Evolutionary conservation across 2,113 vertebrate genomes (phyloP), one percentile per base, ranked within the genome.

Genomic region (Bolborhynchus lineola): DNA sequence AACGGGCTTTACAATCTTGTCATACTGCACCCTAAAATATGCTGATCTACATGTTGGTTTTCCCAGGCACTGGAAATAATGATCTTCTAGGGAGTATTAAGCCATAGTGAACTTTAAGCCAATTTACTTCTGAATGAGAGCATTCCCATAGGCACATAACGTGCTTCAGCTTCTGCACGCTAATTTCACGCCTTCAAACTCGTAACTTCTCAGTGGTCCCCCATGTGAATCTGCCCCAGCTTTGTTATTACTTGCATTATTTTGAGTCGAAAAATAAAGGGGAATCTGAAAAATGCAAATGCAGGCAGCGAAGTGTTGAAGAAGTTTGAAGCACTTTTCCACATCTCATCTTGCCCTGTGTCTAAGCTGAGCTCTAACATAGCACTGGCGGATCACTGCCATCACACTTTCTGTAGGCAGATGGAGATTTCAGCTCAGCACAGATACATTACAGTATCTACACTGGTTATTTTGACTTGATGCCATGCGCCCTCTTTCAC

Each of bases 51-150:
- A 57, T 64, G 52, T 29, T 68, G 21, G 6, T 81, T 88, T 92
- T 76, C 35, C 46, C 42, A 67, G 72, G 55, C 3, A 3, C 42
- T 71, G 55, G 70, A 91, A 88, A 71, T 90, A 81, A 81, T 52
- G 77, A 71, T 92, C 52, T 88, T 94, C 53, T 44, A 67, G 93
- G 74, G 84, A 95, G 5, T 39, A 87, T 91, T 94, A 91, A 92
- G 77, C 52, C 74, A 72, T 59, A 69, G 78, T 82, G 84, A 97
- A 89, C 78, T 95, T 94, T 72, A 96, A 94, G 81, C 84, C 82
- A 92, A 93, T 94, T 94, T 94, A 65, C 78, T 96, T 90, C 87
- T 94, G 91, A 91, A 91, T 88, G 82, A 69, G 49, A 92, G 28
- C 33, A 33, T 85, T 92, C 93, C 84, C 82, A 41, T 13, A 82